Evolutionary conservation across 2,888 invertebrate species (phyloP), one percentile per base, ranked within the genome.

Genomic region (Clostera curtula): DNA sequence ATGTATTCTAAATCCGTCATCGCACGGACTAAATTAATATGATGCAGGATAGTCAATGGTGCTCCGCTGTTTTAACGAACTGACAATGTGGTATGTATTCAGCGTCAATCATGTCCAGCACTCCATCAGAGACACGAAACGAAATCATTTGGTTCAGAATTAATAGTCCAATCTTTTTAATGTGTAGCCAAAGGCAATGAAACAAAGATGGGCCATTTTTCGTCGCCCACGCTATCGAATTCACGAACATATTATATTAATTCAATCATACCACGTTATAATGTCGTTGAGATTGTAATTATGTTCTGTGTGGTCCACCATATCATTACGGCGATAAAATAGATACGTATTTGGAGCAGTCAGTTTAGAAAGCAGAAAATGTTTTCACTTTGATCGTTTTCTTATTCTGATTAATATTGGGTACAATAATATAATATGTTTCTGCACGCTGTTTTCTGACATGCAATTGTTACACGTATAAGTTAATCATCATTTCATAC

Each of bases 201-300:
- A 43, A 46, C 40, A 43, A 43, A 35, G 45, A 41, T 40, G 19
- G 31, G 13, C 36, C 30, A 45, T 49, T 50, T 56, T 56, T 56
- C 46, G 48, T 40, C 30, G 40, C 40, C 45, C 43, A 45, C 49
- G 38, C 49, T 24, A 43, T 33, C 44, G 34, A 14, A 14, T 14
- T 23, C 23, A 14, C 8, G 12, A 8, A 31, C 26, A 36, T 13
- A 19, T 19, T 12, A 7, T 13, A 33, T 32, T 43, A 48, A 39
- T 39, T 34, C 24, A 36, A 46, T 40, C 29, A 23, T 21, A 21
- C 1, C 5, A 11, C 3, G n/a, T n/a, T n/a, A n/a, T 16, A 7
- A 7, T 6, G 11, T 22, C 3, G 15, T 17, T 7, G 22, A 20
- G 27, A 14, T 34, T n/a, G 13, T 32, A 15, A 19, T 29, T 36